Evolutionary conservation across 1,140 invertebrate species (phyloP).

Genomic region (Drosophila quadrilineata): DNA sequence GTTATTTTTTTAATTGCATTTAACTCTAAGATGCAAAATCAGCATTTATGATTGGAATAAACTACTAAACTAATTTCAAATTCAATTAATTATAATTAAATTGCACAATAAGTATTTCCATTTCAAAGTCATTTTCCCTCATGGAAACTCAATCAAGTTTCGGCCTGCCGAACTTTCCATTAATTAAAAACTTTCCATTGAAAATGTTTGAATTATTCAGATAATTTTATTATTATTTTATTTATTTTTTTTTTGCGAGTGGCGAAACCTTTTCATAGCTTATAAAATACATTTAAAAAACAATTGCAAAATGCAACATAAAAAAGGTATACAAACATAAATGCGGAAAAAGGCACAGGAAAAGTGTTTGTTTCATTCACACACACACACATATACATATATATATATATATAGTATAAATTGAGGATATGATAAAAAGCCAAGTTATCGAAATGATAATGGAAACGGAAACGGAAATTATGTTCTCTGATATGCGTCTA

Average conservation of each 20-base stretch:
- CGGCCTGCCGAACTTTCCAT: slow-evolving; percentile 16
- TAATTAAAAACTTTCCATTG: slow-evolving; percentile 19
- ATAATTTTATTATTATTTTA: slow-evolving; percentile 8
- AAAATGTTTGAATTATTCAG: slow-evolving; percentile 16
- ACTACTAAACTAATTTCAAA: slow-evolving; percentile 27
- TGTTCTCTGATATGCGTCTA: slow-evolving; percentile 60
- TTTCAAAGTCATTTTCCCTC: neutral
- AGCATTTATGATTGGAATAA: slow-evolving; percentile 34
- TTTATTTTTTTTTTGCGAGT: slow-evolving; percentile 40
- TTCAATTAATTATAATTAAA: slow-evolving; percentile 23
- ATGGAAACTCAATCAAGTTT: neutral
- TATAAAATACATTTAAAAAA: slow-evolving; percentile 36
- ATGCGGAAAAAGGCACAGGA: slow-evolving; percentile 60
- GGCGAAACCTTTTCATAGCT: slow-evolving; percentile 67
- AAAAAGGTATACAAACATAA: slow-evolving; percentile 36
- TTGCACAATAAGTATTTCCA: slow-evolving; percentile 17
- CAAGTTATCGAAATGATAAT: too few species aligned
- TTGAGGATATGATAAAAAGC: slow-evolving; percentile 1
- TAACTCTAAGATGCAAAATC: slow-evolving; percentile 38
- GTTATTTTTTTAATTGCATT: slow-evolving; percentile 39
- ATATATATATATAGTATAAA: neutral
- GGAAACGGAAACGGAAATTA: slow-evolving; percentile 4
- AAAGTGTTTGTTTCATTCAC: slow-evolving; percentile 36
- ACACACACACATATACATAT: neutral
- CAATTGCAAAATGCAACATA: neutral